Evolutionary conservation across 2,888 invertebrate genomes (phyloP).

Genomic region (Artemia sinica): DNA sequence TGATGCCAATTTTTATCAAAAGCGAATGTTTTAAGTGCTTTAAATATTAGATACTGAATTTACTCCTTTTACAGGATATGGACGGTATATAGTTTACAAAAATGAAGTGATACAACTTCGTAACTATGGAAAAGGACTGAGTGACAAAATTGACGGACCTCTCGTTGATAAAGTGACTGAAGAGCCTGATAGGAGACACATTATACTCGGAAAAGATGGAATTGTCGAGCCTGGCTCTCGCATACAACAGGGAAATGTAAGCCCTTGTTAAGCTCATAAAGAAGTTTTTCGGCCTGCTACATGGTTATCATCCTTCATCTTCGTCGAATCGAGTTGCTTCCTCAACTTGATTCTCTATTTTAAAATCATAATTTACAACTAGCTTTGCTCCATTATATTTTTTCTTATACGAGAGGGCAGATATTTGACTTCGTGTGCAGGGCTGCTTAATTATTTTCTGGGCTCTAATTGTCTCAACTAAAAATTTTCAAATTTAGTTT

Average conservation of each 20-base stretch:
- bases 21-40: not conserved
- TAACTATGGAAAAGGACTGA: slow-evolving; percentile 80
- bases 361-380: too few relatives aligned
- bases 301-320: too few relatives aligned
- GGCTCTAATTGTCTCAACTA: too few relatives aligned
- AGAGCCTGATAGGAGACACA: slow-evolving; percentile 69
- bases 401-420: too few relatives aligned
- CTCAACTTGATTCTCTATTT: too few relatives aligned
- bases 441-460: too few relatives aligned
- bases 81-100: slow-evolving; percentile 78
- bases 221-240: slow-evolving; percentile 79
- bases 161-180: slow-evolving; percentile 61
- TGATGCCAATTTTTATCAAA: not conserved
- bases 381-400: too few relatives aligned
- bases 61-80: slow-evolving; percentile 39
- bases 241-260: slow-evolving; percentile 58
- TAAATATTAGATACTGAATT: too few relatives aligned
- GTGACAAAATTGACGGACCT: slow-evolving; percentile 82
- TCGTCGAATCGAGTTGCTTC: too few relatives aligned
- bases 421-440: too few relatives aligned
- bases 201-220: slow-evolving; percentile 74
- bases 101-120: slow-evolving; percentile 78
- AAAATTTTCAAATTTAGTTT: too few relatives aligned
- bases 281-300: too few relatives aligned
- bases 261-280: not conserved